Evolutionary conservation across 2,797 vertebrate genomes (phyloP).

Genomic region (Diceros bicornis): DNA sequence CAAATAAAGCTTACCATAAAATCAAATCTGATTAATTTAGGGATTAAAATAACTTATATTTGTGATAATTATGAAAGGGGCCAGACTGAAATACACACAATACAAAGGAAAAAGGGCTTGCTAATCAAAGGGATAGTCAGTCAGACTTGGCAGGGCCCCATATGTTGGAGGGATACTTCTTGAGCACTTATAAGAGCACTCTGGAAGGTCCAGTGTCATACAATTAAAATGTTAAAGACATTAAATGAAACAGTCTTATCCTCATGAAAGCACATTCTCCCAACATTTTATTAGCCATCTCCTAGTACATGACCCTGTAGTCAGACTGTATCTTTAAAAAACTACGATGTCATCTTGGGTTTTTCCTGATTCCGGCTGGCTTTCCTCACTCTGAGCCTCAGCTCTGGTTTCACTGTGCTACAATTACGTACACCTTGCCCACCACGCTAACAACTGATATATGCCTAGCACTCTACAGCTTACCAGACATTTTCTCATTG

Average conservation of each 20-base stretch:
- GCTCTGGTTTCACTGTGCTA: neutral
- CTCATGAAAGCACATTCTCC: neutral
- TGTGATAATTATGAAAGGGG: neutral
- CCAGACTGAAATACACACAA: neutral
- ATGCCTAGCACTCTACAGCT: neutral
- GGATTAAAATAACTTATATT: neutral
- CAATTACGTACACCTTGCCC: neutral
- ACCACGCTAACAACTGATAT: neutral
- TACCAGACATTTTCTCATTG: neutral
- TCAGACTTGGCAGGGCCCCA: neutral
- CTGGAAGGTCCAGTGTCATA: neutral
- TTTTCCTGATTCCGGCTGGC: neutral
- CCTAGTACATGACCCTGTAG: neutral
- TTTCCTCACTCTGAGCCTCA: neutral
- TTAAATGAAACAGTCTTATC: neutral
- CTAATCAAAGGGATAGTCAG: neutral
- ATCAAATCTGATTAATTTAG: neutral
- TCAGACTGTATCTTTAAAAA: neutral
- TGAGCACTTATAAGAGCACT: neutral
- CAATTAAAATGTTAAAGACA: neutral
- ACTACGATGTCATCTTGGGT: rapidly evolving
- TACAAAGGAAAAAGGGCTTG: neutral
- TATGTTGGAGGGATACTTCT: rapidly evolving
- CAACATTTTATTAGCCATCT: neutral
- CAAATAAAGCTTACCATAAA: neutral